Conservation (phyloP, 2,888 invertebrate species). For the Gymnoscelis rufifasciata region DNA sequence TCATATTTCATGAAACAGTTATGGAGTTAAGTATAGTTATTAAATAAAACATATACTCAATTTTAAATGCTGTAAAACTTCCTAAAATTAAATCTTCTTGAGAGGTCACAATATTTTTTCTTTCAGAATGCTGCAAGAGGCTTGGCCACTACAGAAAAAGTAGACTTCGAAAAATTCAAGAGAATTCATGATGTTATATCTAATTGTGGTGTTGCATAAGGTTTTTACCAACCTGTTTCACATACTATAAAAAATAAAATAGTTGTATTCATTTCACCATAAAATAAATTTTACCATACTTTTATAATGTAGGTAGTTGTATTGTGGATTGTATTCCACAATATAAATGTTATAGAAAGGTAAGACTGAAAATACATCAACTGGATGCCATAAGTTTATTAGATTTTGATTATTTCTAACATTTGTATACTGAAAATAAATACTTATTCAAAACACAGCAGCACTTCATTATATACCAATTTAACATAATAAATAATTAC, state of each 20-base stretch:
- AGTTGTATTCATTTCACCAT: no score
- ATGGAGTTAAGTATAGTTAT: no score
- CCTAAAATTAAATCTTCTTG: no score
- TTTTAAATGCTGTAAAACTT: no score
- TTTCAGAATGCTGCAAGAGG: slow-evolving; percentile 70
- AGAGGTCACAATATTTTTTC: no score
- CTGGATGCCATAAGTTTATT: slow-evolving; percentile 49
- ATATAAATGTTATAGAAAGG: no score
- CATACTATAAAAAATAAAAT: neutral
- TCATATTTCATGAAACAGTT: no score
- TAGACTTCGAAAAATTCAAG: slow-evolving; percentile 69
- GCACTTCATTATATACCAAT: slow-evolving; percentile 22
- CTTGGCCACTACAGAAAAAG: slow-evolving; percentile 59
- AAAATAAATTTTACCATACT: no score
- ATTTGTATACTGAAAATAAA: slow-evolving; percentile 51
- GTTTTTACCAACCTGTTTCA: neutral
- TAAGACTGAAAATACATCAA: slow-evolving; percentile 26
- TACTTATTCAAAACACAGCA: slow-evolving; percentile 40
- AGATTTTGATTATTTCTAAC: slow-evolving; percentile 38
- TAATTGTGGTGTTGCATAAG: slow-evolving; percentile 52
- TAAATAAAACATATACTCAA: no score
- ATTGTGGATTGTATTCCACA: no score
- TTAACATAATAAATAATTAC: neutral
- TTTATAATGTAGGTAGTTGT: no score
- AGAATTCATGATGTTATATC: slow-evolving; percentile 62